A percentile compares a stretch with the other conserved stretches of the same genome.
Conservation (phyloP, 2,888 invertebrate species). For the Malacosoma neustria region DNA sequence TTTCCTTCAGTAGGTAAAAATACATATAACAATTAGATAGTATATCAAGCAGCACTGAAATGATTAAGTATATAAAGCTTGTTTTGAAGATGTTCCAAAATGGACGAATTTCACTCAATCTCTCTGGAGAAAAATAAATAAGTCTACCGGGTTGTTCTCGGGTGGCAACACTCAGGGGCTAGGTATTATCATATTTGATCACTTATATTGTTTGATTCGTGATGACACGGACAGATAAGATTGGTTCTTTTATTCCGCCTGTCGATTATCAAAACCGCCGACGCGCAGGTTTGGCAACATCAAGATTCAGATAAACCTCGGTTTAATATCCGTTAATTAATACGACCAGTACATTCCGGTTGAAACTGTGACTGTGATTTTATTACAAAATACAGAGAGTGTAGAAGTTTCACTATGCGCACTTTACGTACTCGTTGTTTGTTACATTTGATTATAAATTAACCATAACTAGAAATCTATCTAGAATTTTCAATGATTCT, state of each 20-base stretch:
- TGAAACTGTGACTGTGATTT: slow-evolving; percentile 62
- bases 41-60: too few species aligned
- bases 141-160: slow-evolving; percentile 28
- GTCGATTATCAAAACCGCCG: slow-evolving; percentile 51
- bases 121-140: slow-evolving; percentile 18
- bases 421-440: too few species aligned
- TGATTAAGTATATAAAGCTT: too few species aligned
- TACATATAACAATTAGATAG: too few species aligned
- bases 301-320: slow-evolving; percentile 69
- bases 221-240: slow-evolving; percentile 66
- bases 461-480: too few species aligned
- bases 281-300: slow-evolving; percentile 66
- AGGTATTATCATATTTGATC: slow-evolving; percentile 62
- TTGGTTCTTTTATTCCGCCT: slow-evolving; percentile 42
- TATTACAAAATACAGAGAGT: too few species aligned
- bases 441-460: too few species aligned
- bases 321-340: slow-evolving; percentile 74
- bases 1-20: too few species aligned
- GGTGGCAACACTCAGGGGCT: slow-evolving; percentile 32
- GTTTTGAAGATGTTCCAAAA: too few species aligned
- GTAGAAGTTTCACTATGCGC: too few species aligned
- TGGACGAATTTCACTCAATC: too few species aligned
- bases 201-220: slow-evolving; percentile 62
- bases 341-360: slow-evolving; percentile 64
- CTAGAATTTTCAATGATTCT: too few species aligned